Conservation (phyloP, 2,888 invertebrate genomes). For the Actias luna region DNA sequence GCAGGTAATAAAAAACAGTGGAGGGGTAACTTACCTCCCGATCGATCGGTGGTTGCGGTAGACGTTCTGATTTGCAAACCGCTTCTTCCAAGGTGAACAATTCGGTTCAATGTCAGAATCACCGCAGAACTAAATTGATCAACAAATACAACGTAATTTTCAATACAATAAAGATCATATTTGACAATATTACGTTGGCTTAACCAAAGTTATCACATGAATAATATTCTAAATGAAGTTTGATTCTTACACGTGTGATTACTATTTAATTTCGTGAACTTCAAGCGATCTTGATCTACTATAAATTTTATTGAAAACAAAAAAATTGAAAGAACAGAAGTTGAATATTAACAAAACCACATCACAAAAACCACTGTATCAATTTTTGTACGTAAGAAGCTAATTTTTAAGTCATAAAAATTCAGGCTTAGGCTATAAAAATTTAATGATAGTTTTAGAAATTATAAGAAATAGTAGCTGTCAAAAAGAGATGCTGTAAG, state of each 20-base stretch:
- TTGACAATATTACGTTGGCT: neutral
- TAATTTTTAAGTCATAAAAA: no score
- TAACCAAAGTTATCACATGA: neutral
- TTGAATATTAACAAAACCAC: no score
- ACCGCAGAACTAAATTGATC: slow-evolving; percentile 70
- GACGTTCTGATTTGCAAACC: slow-evolving; percentile 66
- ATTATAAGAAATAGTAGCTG: no score
- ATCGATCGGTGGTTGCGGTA: slow-evolving; percentile 60
- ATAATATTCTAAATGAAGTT: neutral
- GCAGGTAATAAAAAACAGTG: slow-evolving; percentile 15
- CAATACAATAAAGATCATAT: neutral
- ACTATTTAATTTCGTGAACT: no score
- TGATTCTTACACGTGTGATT: neutral
- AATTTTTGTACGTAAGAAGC: no score
- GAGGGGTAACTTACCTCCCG: slow-evolving; percentile 26
- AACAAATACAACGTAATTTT: slow-evolving; percentile 31
- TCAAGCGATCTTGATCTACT: no score
- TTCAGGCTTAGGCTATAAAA: no score
- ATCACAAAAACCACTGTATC: no score
- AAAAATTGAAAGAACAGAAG: no score
- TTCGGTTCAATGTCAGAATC: slow-evolving; percentile 65
- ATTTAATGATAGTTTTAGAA: no score
- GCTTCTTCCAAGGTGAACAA: slow-evolving; percentile 66
- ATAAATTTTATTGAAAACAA: no score
- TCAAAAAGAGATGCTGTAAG: no score